Evolutionary conservation across 2,888 invertebrate species (phyloP).

Genomic region (Miltochrista miniata): DNA sequence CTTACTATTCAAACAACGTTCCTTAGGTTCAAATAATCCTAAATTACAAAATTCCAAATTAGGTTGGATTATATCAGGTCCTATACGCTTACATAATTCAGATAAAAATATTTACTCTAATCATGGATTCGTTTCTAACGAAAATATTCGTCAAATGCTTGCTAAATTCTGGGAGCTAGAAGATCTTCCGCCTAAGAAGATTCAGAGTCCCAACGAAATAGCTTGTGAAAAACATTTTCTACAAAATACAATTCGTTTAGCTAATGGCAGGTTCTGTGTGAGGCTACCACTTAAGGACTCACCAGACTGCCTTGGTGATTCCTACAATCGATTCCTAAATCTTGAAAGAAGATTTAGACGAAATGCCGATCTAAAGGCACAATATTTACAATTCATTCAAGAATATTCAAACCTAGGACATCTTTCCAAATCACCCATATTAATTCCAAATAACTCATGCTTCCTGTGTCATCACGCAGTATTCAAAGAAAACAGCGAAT

Average conservation of each 20-base stretch:
- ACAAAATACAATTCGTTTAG: background rate
- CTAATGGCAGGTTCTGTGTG: slow-evolving; percentile 15
- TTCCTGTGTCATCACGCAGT: slow-evolving; percentile 23
- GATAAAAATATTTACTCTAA: background rate
- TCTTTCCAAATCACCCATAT: background rate
- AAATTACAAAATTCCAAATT: slow-evolving; percentile 16
- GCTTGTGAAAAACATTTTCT: slow-evolving; percentile 11
- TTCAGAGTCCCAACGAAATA: slow-evolving; percentile 1
- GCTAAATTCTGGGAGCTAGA: slow-evolving; percentile 13
- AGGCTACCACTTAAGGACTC: slow-evolving; percentile 10
- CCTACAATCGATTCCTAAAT: slow-evolving; percentile 9
- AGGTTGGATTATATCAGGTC: slow-evolving; percentile 21
- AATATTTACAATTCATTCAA: slow-evolving; percentile 8
- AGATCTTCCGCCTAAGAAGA: background rate
- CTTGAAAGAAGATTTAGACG: slow-evolving; percentile 5
- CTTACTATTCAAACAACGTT: slow-evolving; percentile 12
- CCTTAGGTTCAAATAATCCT: slow-evolving; percentile 11
- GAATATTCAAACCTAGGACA: slow-evolving; percentile 6
- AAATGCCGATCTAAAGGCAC: slow-evolving; percentile 1
- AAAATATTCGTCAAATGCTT: background rate
- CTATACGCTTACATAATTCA: slow-evolving; percentile 4
- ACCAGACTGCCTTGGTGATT: slow-evolving; percentile 20
- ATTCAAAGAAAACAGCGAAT: slow-evolving; percentile 13
- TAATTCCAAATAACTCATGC: slow-evolving; percentile 6
- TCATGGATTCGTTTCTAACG: background rate